Base-by-base conservation (phyloP, 2,113 vertebrate genomes). In the Probosciger aterrimus region DNA sequence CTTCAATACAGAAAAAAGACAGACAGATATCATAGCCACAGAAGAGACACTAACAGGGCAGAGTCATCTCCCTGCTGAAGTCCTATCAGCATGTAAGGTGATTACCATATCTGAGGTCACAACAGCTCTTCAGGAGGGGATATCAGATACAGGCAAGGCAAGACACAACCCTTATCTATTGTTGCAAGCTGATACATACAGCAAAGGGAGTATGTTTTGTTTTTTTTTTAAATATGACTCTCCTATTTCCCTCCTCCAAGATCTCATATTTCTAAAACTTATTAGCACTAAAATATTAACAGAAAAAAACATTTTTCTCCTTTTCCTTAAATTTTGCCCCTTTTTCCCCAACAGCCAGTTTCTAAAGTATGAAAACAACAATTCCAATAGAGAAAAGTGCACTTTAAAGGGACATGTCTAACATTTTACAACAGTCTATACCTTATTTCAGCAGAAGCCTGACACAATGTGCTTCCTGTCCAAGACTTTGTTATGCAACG, bases 401-500 rank as follows among this genome's bases (percentile, higher is more conserved):
- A 28, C 25, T 88, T 44, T 82, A 79, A 84, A 91, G 52, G 53
- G 43, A 37, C 8, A 22, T 14, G 37, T 71, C 91, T 64, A 59
- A 41, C 46, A 39, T 70, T 77, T 65, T 28, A 41, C 70, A 74
- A 22, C 68, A 88, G 25, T 63, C 79, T 73, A 50, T 76, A 86
- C 57, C 59, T 79, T 86, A 35, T 67, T 91, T 73, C 78, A 91
- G 81, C 82, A 86, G 6, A 82, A 91, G 88, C 68, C 59, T 68
- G 88, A 88, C 80, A 92, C 95, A 93, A 92, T 91, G 86, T 90
- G 73, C 86, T 97, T 97, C 96, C 96, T 94, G 91, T 64, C 82
- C 78, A 37, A 47, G 68, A 88, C 89, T 95, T 92, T 95, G 95
- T 95, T 89, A 93, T 24, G 59, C 59, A 92, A 55, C 28, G 86